Conservation (phyloP, 2,888 invertebrate species). For the Mythimna lalbum region DNA sequence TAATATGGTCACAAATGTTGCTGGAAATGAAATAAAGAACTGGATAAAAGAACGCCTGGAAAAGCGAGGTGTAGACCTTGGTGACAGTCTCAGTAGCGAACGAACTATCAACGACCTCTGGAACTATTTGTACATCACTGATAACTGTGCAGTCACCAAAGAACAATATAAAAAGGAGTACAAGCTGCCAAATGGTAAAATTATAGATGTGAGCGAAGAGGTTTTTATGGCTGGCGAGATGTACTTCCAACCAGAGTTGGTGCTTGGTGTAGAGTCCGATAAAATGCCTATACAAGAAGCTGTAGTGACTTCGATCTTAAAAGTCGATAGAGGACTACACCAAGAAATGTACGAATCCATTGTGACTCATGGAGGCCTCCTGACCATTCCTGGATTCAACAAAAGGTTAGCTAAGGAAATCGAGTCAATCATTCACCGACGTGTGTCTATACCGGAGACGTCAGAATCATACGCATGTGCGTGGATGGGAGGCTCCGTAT, state of each 20-base stretch:
- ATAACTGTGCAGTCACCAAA: conserved; percentile 63
- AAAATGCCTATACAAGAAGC: conserved; percentile 74
- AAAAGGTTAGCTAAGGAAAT: conserved; percentile 75
- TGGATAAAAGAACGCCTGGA: conserved; percentile 70
- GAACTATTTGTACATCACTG: conserved; percentile 69
- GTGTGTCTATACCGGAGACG: conserved; percentile 71
- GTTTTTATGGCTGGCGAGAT: conserved; percentile 76
- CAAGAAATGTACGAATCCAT: conserved; percentile 71
- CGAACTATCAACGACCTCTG: conserved; percentile 46
- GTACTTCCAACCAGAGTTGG: conserved; percentile 77
- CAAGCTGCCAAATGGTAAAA: conserved; percentile 72
- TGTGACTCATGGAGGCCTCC: conserved; percentile 78
- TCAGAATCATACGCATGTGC: conserved; percentile 76
- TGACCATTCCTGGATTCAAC: conserved; percentile 75
- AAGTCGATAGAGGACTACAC: conserved; percentile 77
- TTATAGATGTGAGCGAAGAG: conserved; percentile 76
- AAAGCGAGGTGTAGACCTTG: conserved; percentile 65
- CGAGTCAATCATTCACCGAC: conserved; percentile 56
- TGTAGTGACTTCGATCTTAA: conserved; percentile 67
- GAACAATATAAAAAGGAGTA: conserved; percentile 63
- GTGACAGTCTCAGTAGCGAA: conserved; percentile 15
- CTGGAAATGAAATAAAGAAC: conserved; percentile 70
- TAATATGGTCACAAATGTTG: conserved; percentile 74
- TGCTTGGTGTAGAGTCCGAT: conserved; percentile 59
- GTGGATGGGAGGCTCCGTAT: conserved; percentile 84